Evolutionary conservation across 2,113 vertebrate genomes (phyloP).

Genomic region (Gracilinanus agilis): DNA sequence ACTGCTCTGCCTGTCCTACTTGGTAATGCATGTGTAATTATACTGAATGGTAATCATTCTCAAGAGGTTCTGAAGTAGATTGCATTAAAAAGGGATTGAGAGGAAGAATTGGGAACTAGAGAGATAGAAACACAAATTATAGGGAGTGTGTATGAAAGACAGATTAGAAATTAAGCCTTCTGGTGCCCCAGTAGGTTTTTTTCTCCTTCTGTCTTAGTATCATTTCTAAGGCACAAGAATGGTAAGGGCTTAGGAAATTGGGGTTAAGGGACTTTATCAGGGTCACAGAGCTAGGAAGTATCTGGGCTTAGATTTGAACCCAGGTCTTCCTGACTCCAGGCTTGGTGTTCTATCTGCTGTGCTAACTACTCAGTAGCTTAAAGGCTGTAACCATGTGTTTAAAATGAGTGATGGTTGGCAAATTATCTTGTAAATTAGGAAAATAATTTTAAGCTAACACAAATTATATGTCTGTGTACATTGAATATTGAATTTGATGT

Average conservation of each 20-base stretch:
- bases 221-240: too few relatives aligned
- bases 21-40: slow-evolving; percentile 41
- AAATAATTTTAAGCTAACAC: slow-evolving; percentile 40
- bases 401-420: slow-evolving; percentile 22
- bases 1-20: slow-evolving; percentile 45
- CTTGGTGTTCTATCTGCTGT: too few relatives aligned
- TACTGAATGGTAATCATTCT: slow-evolving; percentile 22
- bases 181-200: slow-evolving; percentile 56
- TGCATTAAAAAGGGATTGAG: slow-evolving; percentile 55
- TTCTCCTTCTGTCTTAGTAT: too few relatives aligned
- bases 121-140: slow-evolving; percentile 59
- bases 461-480: slow-evolving; percentile 43
- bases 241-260: too few relatives aligned
- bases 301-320: too few relatives aligned
- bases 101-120: slow-evolving; percentile 39
- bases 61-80: slow-evolving; percentile 54
- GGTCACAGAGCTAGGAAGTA: too few relatives aligned
- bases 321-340: too few relatives aligned
- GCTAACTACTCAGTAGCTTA: slow-evolving; percentile 35
- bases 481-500: slow-evolving; percentile 50
- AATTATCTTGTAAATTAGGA: slow-evolving; percentile 60
- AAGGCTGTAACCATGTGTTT: slow-evolving; percentile 55
- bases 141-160: slow-evolving; percentile 15
- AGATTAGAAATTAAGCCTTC: slow-evolving; percentile 56
- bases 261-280: too few relatives aligned